phyloP scores from a whole-genome alignment of 2,113 vertebrate genomes.

The Typhlomys cinereus region DNA sequence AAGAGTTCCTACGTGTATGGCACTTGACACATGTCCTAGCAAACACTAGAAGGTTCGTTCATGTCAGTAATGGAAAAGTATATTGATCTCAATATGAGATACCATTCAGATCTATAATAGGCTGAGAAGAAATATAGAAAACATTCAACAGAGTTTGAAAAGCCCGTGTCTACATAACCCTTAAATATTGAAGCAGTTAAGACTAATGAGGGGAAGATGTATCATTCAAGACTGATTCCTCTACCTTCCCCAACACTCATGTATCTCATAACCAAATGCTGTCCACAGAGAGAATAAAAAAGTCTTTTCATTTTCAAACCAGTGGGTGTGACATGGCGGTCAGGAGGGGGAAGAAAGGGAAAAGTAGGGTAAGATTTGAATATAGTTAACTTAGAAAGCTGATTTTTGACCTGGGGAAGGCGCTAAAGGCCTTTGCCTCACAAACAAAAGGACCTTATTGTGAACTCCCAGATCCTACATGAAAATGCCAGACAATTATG shows the following conservation, averaged over 20 bases:
- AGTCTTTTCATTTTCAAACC: background rate
- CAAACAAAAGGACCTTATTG: too few relatives aligned
- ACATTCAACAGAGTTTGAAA: background rate
- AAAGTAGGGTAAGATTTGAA: background rate
- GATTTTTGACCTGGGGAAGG: too few relatives aligned
- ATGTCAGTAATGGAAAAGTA: background rate
- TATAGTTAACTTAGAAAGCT: background rate
- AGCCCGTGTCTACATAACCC: background rate
- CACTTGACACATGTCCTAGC: background rate
- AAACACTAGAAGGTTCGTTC: background rate
- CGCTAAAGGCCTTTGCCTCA: too few relatives aligned
- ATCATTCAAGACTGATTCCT: background rate
- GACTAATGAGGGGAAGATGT: background rate
- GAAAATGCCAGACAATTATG: too few relatives aligned
- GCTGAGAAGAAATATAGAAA: background rate
- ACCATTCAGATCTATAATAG: background rate
- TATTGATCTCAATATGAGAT: background rate
- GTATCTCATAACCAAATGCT: background rate
- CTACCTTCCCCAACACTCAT: background rate
- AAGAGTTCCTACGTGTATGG: background rate
- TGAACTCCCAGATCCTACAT: too few relatives aligned
- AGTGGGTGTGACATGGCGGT: background rate
- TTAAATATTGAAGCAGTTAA: background rate
- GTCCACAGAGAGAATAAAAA: background rate
- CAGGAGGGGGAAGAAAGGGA: background rate